Base-by-base conservation (phyloP, 2,113 vertebrate species). In the Siniperca chuatsi region DNA sequence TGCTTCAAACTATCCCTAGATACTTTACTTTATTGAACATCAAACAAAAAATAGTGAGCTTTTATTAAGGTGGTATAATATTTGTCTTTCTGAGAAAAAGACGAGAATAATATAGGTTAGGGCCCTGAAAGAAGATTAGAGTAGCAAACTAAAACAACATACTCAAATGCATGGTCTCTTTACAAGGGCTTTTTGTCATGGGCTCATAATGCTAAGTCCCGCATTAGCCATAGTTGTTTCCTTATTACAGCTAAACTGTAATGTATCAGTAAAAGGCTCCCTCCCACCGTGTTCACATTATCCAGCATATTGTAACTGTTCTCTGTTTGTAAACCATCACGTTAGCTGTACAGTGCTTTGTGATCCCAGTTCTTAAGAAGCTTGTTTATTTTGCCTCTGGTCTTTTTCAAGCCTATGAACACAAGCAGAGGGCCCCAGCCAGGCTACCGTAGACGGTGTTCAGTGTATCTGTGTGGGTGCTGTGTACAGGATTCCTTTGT, bases 401-500 rank as follows among this genome's bases (percentile, higher is more conserved):
- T 88, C 23, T 78, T 85, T 81, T 90, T 12, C 58, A 76, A 79
- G 79, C 66, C 54, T 21, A 4, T 62, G 29, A 79, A 80, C 7
- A 2, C 76, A 58, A 66, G 46, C 37, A 9, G n/a, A 68, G 81
- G 75, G 48, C 79, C 87, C 50, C 23, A 1, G 46, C 50, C 69
- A 12, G 84, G 78, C 82, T 71, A n/a, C 86, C 23, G 58, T 82
- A 79, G 87, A 79, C 21, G 0, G 57, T 16, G 78, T 23, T 89
- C 74, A 55, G 72, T 58, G 66, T 79, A 15, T 87, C 61, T 72
- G 86, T 84, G 91, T 92, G 89, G 78, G 85, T 79, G 78, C 84
- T 90, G 86, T 78, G 89, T 85, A 82, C 84, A 84, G 92, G 88
- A 91, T 93, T 94, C 90, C 86, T 92, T 93, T 95, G 93, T 93